A percentile compares a stretch with the other conserved stretches of the same genome.
Evolutionary conservation across 2,888 invertebrate species (phyloP).

Genomic region (Boloria selene): DNA sequence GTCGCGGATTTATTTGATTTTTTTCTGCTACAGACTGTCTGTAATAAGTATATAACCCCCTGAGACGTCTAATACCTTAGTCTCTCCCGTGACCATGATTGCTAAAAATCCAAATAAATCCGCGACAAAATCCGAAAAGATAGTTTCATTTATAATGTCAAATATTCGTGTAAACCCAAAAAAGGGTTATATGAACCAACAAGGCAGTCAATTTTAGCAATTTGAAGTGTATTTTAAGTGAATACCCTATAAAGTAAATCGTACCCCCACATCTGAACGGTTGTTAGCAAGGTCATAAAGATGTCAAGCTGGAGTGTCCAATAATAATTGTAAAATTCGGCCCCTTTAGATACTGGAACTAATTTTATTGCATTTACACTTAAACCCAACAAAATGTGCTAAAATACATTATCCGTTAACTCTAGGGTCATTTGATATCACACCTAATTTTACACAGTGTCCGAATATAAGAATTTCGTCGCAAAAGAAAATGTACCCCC

Average conservation of each 20-base stretch:
- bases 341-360: slow-evolving; percentile 64
- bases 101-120: too few species aligned
- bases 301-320: slow-evolving; percentile 34
- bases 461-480: not conserved
- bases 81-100: too few species aligned
- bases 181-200: too few species aligned
- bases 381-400: slow-evolving; percentile 66
- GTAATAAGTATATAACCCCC: too few species aligned
- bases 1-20: too few species aligned
- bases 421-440: slow-evolving; percentile 72
- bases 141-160: too few species aligned
- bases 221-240: not conserved
- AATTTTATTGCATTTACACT: slow-evolving; percentile 76
- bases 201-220: too few species aligned
- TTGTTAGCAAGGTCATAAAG: slow-evolving; percentile 37
- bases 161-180: too few species aligned
- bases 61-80: too few species aligned
- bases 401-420: slow-evolving; percentile 78
- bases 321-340: slow-evolving; percentile 60
- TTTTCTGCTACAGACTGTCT: too few species aligned
- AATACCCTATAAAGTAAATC: not conserved
- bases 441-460: slow-evolving; percentile 56
- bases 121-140: too few species aligned
- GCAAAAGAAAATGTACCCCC: too few species aligned
- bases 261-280: not conserved